Conservation (phyloP, 2,888 invertebrate species). For the Diarsia rubi region DNA sequence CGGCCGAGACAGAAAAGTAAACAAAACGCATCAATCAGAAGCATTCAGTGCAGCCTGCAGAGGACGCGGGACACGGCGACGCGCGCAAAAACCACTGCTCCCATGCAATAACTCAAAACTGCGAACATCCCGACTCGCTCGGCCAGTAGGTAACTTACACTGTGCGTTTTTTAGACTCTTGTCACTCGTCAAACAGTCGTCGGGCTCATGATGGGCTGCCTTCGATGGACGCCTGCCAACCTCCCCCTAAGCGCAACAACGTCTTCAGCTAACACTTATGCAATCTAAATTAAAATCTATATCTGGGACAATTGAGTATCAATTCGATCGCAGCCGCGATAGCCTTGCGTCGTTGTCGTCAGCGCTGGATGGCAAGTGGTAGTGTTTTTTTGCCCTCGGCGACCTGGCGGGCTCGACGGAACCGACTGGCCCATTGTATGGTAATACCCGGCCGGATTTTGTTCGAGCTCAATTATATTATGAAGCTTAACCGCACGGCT, state of each 20-base stretch:
- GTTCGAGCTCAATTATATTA: slow-evolving; percentile 91
- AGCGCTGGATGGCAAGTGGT: slow-evolving; percentile 77
- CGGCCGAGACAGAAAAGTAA: slow-evolving; percentile 76
- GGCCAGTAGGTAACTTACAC: slow-evolving; percentile 84
- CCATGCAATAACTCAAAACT: slow-evolving; percentile 87
- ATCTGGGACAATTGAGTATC: slow-evolving; percentile 58
- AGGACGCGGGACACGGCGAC: slow-evolving; percentile 63
- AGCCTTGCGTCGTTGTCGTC: slow-evolving; percentile 67
- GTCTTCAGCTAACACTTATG: slow-evolving; percentile 55
- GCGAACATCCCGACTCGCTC: slow-evolving; percentile 76
- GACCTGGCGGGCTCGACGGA: slow-evolving; percentile 89
- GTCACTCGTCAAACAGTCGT: slow-evolving; percentile 89
- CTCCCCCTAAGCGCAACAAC: slow-evolving; percentile 68
- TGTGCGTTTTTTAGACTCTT: slow-evolving; percentile 86
- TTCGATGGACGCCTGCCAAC: slow-evolving; percentile 89
- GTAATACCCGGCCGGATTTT: slow-evolving; percentile 90
- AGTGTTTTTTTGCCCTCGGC: slow-evolving; percentile 89
- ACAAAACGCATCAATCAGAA: slow-evolving; percentile 81
- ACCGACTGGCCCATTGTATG: slow-evolving; percentile 90
- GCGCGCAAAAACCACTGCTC: slow-evolving; percentile 73
- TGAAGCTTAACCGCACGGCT: slow-evolving; percentile 88
- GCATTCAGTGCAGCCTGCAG: slow-evolving; percentile 63
- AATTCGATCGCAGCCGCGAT: slow-evolving; percentile 52
- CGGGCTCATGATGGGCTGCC: slow-evolving; percentile 88
- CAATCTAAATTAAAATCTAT: slow-evolving; percentile 56